phyloP scores from a whole-genome alignment of 2,888 invertebrate species.

The Ormyrus labotus region DNA sequence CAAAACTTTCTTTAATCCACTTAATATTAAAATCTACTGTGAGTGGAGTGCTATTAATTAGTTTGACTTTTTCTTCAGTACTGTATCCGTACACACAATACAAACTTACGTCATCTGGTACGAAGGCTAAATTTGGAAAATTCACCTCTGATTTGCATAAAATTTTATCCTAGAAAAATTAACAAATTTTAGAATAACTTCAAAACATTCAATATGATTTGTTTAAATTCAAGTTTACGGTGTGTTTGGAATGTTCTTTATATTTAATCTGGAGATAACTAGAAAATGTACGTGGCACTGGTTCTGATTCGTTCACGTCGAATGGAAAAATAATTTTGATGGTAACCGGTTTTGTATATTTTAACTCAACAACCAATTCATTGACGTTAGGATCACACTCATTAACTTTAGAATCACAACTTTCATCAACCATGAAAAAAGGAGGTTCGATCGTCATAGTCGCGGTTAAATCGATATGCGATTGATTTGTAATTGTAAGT shows the following conservation, averaged over 20 bases:
- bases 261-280: slow-evolving; percentile 71
- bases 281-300: slow-evolving; percentile 61
- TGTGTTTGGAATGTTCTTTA: slow-evolving; percentile 72
- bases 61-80: slow-evolving; percentile 74
- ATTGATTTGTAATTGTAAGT: slow-evolving; percentile 78
- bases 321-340: slow-evolving; percentile 66
- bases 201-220: not conserved
- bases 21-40: slow-evolving; percentile 76
- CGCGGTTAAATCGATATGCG: slow-evolving; percentile 77
- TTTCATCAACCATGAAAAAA: slow-evolving; percentile 70
- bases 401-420: no score
- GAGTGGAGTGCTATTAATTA: slow-evolving; percentile 78
- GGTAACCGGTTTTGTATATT: slow-evolving; percentile 56
- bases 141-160: slow-evolving; percentile 81
- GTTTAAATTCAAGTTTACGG: slow-evolving; percentile 64
- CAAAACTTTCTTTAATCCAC: slow-evolving; percentile 62
- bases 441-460: slow-evolving; percentile 77
- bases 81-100: slow-evolving; percentile 78
- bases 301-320: slow-evolving; percentile 54
- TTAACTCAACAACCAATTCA: slow-evolving; percentile 60
- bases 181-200: not conserved
- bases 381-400: slow-evolving; percentile 57
- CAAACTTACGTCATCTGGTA: slow-evolving; percentile 79
- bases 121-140: slow-evolving; percentile 82
- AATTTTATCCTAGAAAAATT: slow-evolving; percentile 79